Base-by-base conservation (phyloP, 64 coral and sea anemone genomes). In the Anthopleura sola region DNA sequence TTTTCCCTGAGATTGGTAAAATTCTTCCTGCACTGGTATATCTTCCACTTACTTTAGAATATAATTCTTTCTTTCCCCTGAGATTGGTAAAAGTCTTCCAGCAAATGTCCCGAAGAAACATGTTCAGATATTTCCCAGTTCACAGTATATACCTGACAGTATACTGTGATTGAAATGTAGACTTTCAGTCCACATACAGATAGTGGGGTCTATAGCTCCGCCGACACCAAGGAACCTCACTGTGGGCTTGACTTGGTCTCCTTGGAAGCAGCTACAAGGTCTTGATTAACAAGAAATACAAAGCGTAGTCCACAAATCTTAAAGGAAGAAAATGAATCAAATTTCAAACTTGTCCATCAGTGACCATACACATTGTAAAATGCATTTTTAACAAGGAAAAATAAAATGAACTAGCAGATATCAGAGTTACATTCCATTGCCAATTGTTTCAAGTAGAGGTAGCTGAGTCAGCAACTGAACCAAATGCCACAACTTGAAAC, bases 221-320 rank as follows among this genome's bases (percentile, higher is more conserved):
- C 49, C 12, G 11, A 62, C 58, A n/a, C 58, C 58, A 62, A n/a
- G 58, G 21, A 23, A n/a, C n/a, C 7, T 62, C 58, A 62, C 31
- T 77, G 74, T 18, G 31, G 74, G 15, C 37, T 34, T 38, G 75
- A 69, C 51, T 91, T 91, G 36, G 24, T 32, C 57, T 91, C 89
- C 26, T 91, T 91, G 16, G 75, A 55, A 39, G 83, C 57, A 0
- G 68, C 50, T 46, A 84, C 68, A n/a, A 80, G 53, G 55, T 91
- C 89, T 86, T 91, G 89, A 37, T 91, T 91, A 56, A 91, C 69
- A 17, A 91, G 75, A 78, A 91, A 91, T 37, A 91, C 89, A 20
- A 91, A 91, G 18, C 89, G 89, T 31, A 91, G 83, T 85, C 89
- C 89, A 44, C 89, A 91, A n/a, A 91, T 86, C 89, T 91, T 33